Base-by-base conservation (phyloP, 2,888 invertebrate genomes). In the Patella depressa region DNA sequence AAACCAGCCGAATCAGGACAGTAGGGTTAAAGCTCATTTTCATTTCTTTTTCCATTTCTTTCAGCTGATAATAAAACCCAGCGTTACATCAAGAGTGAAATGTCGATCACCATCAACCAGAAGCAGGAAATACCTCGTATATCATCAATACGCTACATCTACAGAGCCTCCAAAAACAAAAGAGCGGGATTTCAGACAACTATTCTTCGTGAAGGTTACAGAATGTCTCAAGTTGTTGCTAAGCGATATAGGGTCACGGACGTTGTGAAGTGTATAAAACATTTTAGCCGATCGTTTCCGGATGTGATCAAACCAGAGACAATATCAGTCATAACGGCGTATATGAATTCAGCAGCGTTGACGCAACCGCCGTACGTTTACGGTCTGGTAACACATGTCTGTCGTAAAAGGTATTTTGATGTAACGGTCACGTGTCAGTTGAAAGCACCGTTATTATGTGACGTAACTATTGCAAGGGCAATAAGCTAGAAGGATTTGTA, bases 221-320 rank as follows among this genome's bases (percentile, higher is more conserved):
- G 71, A 9, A 71, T 45, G 45, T 19, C 59, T 57, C 77, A 81
- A 54, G 78, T 80, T 12, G 55, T 73, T 17, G 80, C 79, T 15
- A 73, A n/a, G 7, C 54, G 74, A 19, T 2, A 71, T 4, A 29
- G 69, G 15, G 74, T 75, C n/a, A 15, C n/a, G 2, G 72, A 78
- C 72, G 79, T 79, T n/a, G 69, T 81, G 11, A 14, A 53, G 14
- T 24, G 69, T n/a, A 69, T 81, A n/a, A 55, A 53, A n/a, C 71
- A 79, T 12, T 81, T 81, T 73, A 79, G 78, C 70, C 54, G 45
- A 19, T 29, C 76, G 4, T 81, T 79, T 54, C 81, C 81, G 2
- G 76, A 76, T 9, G 79, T 81, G 17, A n/a, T 81, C 19, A 54
- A 34, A n/a, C 53, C 73, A 53, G 78, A 78, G 55, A 78, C 81